Base-by-base conservation (phyloP, 1,140 invertebrate species). In the Delia radicum region DNA sequence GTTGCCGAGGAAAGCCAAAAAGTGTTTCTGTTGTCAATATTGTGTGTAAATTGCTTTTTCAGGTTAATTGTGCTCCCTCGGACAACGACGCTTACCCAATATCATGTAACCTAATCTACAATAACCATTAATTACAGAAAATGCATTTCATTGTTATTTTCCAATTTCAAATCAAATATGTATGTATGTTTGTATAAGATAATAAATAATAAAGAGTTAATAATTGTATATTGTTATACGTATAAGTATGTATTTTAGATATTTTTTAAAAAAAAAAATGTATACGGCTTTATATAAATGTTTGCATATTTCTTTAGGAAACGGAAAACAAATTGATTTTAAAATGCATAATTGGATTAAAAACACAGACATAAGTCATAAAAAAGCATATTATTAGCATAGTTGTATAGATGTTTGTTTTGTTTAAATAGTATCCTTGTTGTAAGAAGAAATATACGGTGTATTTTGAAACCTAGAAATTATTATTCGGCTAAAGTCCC, bases 401-500 rank as follows among this genome's bases (percentile, higher is more conserved):
- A 3, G 12, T 42, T n/a, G n/a, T n/a, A n/a, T 21, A 21, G 21
- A 21, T 15, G 31, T 37, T 7, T 55, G n/a, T 18, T 6, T 55
- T 55, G 48, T 21, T n/a, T 21, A 6, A 6, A 55, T 42, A 8
- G 48, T 21, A 55, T 21, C 48, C 18, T 10, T 55, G 21, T 21
- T 55, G n/a, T 55, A 21, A 10, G 10, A 48, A 48, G 21, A 55
- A n/a, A 55, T 21, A 3, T 42, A 42, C 8, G 48, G n/a, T 55
- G 48, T 24, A 55, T 8, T 21, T 4, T 55, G 48, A 55, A 55
- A 55, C 48, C 21, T 5, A 21, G 48, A 55, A n/a, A 55, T 6
- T 33, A 67, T 73, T 80, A 84, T 79, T 88, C 84, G 80, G 94
- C 94, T 37, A 96, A 88, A 8, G 93, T 93, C 48, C 95, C 95